These are phyloP conservation scores for Raja brachyura DNA, from an alignment of 2,113 vertebrate genomes.

Conservation along the genomic window DNA sequence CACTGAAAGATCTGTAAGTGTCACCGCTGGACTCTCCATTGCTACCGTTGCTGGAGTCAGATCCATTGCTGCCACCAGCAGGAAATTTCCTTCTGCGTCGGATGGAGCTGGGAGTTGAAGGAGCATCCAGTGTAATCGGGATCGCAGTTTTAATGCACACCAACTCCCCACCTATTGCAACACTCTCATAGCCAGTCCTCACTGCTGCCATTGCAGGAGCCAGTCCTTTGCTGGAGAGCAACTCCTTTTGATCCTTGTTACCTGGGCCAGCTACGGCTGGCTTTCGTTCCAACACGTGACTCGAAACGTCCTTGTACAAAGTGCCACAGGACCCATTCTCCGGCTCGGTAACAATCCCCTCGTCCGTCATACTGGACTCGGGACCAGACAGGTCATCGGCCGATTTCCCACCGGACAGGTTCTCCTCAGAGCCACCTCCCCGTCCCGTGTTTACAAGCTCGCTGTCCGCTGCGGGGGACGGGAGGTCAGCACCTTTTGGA, in stretches of 20 bases:
- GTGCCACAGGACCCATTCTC: conserved; percentile 55
- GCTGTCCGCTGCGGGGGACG: conserved; percentile 31
- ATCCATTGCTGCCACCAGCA: conserved; percentile 60
- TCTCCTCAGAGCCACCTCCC: conserved; percentile 55
- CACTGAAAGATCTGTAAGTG: conserved; percentile 83
- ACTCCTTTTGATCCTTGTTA: conserved; percentile 42
- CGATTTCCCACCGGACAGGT: conserved; percentile 57
- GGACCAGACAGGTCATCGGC: conserved; percentile 82
- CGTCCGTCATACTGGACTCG: conserved; percentile 84
- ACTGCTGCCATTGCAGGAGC: conserved; percentile 33
- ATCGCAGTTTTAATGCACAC: conserved; percentile 46
- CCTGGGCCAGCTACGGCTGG: conserved; percentile 47
- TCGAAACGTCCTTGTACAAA: conserved; percentile 60
- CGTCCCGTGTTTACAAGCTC: conserved; percentile 48
- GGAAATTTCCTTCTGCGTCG: conserved; percentile 83
- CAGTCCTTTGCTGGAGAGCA: conserved; percentile 40
- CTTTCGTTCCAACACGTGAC: conserved; percentile 64
- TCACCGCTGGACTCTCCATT: conserved; percentile 59
- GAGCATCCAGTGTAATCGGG: conserved; percentile 58
- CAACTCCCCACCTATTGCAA: conserved; percentile 45
- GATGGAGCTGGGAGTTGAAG: conserved; percentile 69
- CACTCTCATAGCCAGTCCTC: conserved; percentile 52
- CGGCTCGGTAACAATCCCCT: conserved; percentile 89
- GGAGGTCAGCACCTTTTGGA: conserved; percentile 36
- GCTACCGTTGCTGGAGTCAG: conserved; percentile 71